Evolutionary conservation across 92 coral and sea anemone genomes (phyloP).

Genomic region (Umimayanthus kanabou): DNA sequence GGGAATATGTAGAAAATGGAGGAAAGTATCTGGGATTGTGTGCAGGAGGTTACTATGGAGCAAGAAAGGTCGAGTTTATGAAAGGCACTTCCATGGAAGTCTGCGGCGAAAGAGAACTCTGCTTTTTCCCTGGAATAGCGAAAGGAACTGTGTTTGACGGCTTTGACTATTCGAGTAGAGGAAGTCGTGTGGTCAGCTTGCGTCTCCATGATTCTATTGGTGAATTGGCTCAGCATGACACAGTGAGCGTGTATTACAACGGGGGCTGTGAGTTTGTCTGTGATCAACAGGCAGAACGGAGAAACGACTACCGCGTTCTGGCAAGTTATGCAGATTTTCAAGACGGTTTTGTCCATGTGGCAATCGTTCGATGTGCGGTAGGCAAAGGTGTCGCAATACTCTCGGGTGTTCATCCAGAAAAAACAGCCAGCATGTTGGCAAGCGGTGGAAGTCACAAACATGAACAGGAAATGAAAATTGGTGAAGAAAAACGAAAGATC

Average conservation of each 20-base stretch:
- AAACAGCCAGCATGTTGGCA: background rate
- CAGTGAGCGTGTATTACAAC: background rate
- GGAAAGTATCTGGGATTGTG: slow-evolving; percentile 29
- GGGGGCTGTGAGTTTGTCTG: slow-evolving; percentile 19
- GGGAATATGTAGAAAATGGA: slow-evolving; percentile 12
- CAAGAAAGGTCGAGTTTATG: background rate
- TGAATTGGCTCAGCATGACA: background rate
- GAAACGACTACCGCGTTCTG: background rate
- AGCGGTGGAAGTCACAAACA: background rate
- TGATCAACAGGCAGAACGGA: background rate
- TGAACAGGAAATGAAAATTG: background rate
- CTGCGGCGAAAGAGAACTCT: slow-evolving; percentile 29
- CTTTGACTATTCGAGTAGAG: slow-evolving; percentile 23
- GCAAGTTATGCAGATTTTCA: slow-evolving; percentile 29
- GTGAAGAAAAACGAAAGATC: background rate
- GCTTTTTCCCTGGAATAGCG: slow-evolving; percentile 26
- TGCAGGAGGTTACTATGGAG: slow-evolving; percentile 36
- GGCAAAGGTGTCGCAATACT: slow-evolving; percentile 26
- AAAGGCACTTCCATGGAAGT: background rate
- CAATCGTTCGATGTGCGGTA: slow-evolving; percentile 9
- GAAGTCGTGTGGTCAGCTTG: slow-evolving; percentile 9
- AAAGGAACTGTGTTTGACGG: slow-evolving; percentile 25
- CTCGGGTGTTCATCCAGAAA: slow-evolving; percentile 30
- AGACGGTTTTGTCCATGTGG: background rate
- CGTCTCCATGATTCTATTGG: slow-evolving; percentile 11